These are phyloP conservation scores for Chrysogorgia sp. DNA, from an alignment of 92 coral and sea anemone genomes.

Conservation along the genomic window DNA sequence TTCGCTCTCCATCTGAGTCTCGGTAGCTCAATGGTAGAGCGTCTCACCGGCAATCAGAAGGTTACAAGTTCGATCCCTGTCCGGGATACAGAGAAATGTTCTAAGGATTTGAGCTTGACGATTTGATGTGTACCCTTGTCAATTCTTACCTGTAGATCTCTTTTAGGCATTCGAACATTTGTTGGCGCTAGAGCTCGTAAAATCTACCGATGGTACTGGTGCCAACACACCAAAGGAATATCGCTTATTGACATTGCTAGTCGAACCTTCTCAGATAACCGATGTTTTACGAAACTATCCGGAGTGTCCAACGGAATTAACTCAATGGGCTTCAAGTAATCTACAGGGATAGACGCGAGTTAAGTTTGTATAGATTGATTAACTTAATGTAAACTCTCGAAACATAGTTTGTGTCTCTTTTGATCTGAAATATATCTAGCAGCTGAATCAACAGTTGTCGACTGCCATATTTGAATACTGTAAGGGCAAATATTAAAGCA, in stretches of 20 bases:
- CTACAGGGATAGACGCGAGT: constrained; percentile 22
- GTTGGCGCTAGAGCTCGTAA: constrained; percentile 85
- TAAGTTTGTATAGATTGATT: neutral
- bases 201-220: constrained; percentile 75
- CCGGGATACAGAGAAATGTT: too few species aligned
- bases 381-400: neutral
- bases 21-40: too few species aligned
- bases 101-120: too few species aligned
- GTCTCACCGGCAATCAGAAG: too few species aligned
- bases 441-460: too few species aligned
- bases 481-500: too few species aligned
- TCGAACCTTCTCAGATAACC: constrained; percentile 78
- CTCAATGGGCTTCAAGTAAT: constrained; percentile 87
- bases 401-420: neutral
- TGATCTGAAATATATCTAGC: neutral
- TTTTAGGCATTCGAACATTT: constrained; percentile 94
- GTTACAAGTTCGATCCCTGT: too few species aligned
- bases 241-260: constrained; percentile 73
- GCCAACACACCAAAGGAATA: constrained; percentile 87
- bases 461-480: too few species aligned
- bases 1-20: too few species aligned
- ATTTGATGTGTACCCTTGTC: constrained; percentile 11
- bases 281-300: constrained; percentile 84
- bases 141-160: neutral
- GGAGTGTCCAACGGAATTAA: constrained; percentile 96